A percentile compares a stretch with the other conserved stretches of the same genome.
phyloP scores from a whole-genome alignment of 2,797 vertebrate species.

The Pipistrellus kuhlii region DNA sequence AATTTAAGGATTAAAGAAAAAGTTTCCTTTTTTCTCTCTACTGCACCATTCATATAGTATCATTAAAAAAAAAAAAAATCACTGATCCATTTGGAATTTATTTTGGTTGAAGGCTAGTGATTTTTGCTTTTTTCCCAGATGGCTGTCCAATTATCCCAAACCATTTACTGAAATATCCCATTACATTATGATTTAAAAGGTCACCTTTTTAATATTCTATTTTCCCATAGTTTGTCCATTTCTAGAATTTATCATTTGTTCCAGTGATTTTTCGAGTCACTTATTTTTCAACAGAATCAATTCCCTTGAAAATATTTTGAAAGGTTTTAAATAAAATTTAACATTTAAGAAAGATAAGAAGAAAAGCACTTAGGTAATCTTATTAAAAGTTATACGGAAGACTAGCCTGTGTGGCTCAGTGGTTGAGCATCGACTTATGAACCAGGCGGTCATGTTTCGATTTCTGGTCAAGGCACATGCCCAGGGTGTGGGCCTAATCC shows the following conservation, averaged over 20 bases:
- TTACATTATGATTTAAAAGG: constrained; percentile 17
- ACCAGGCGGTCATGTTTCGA: too few relatives aligned
- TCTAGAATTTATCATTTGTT: constrained; percentile 47
- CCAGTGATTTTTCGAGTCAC: constrained; percentile 34
- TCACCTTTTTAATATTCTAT: constrained; percentile 1
- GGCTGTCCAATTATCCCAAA: constrained; percentile 10
- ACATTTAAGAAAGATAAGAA: not conserved
- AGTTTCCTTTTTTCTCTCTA: not conserved
- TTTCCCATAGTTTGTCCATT: constrained; percentile 43
- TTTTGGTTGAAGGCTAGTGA: constrained; percentile 12
- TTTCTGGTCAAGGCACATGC: too few relatives aligned
- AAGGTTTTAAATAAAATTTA: constrained; percentile 12
- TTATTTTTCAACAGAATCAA: constrained; percentile 45
- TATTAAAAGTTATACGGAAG: not conserved
- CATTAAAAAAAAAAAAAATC: too few relatives aligned
- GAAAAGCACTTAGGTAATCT: not conserved
- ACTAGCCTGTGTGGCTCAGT: too few relatives aligned
- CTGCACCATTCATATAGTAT: too few relatives aligned
- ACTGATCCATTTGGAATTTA: constrained; percentile 28
- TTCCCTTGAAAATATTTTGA: constrained; percentile 55
- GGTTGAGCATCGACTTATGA: too few relatives aligned
- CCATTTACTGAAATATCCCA: constrained; percentile 19
- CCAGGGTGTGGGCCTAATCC: too few relatives aligned
- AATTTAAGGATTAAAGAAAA: not conserved
- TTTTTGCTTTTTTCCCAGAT: constrained; percentile 29